Base-by-base conservation (phyloP, 2,888 invertebrate species). In the Actias luna region DNA sequence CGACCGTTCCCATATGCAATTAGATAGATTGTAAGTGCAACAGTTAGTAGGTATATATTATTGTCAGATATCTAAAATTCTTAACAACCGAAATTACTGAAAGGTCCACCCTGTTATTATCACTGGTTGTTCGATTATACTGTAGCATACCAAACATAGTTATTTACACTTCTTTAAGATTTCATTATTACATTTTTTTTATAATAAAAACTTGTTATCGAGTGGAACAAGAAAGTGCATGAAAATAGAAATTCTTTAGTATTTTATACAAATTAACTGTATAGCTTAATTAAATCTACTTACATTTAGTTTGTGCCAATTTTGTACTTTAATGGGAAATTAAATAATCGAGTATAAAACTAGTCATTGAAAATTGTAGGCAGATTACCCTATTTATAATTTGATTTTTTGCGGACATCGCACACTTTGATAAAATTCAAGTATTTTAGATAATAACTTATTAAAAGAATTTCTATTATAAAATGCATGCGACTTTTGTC, bases 11-110 rank as follows among this genome's bases (percentile, higher is more conserved):
- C 69, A 68, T 65, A 70, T 69, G 62, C 63, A 70, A 68, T 70
- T 68, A 76, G 64, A 70, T 70, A 65, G 67, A 66, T 69, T 77
- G 75, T 72, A 75, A 74, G 74, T 73, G 77, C 76, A 77, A 77
- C 70, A 79, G 80, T 85, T 84, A 84, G 81, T 81, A 76, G 58
- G 82, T 80, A 76, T 62, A 82, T 80, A 87, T 91, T 92, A 92
- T 92, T 92, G 92, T 92, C 92, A 83, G 87, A 80, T 85, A 85
- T 86, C 79, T 82, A 89, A 87, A 87, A 88, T 88, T 87, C 85
- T 83, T 85, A 84, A 81, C 73, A 83, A 85, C 79, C 83, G 78
- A 82, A 75, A 75, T 78, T 78, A 75, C 73, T 76, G 74, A 77
- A 76, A 78, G 80, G 78, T 78, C 79, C 80, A 87, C 89, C 88